Conservation (phyloP, 2,113 vertebrate genomes). For the Gambusia holbrooki region DNA sequence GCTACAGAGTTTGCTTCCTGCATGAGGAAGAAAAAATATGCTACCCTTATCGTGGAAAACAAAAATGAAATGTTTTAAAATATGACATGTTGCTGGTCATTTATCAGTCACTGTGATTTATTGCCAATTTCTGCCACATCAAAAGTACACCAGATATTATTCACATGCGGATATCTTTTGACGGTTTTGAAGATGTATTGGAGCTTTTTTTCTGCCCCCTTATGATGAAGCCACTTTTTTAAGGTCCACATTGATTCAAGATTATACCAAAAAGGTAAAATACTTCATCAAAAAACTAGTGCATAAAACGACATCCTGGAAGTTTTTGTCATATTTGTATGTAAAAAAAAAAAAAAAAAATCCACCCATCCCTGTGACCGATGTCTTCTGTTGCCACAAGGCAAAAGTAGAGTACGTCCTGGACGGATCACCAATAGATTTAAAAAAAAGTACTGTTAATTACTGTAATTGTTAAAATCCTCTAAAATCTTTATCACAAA, state of each 20-base stretch:
- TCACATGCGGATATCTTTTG: background rate
- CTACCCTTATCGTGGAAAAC: constrained; percentile 19
- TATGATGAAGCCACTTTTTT: background rate
- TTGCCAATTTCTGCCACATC: background rate
- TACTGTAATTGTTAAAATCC: no score
- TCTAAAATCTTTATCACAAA: no score
- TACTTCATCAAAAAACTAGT: background rate
- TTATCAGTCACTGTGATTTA: background rate
- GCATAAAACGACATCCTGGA: background rate
- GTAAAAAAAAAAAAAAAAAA: background rate
- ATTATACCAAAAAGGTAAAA: background rate
- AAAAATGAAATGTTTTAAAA: background rate
- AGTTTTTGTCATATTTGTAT: background rate
- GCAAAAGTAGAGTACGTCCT: no score
- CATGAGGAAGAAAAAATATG: constrained; percentile 15
- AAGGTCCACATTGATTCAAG: background rate
- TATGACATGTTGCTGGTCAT: background rate
- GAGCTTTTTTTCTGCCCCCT: background rate
- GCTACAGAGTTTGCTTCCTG: constrained; percentile 13
- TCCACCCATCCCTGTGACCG: background rate
- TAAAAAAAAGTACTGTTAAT: no score
- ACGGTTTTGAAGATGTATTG: background rate
- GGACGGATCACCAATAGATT: no score
- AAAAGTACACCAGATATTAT: background rate
- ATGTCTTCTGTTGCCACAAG: no score